Evolutionary conservation across 53 echinoderm and acorn worm species (phyloP).

Genomic region (Astropecten irregularis): DNA sequence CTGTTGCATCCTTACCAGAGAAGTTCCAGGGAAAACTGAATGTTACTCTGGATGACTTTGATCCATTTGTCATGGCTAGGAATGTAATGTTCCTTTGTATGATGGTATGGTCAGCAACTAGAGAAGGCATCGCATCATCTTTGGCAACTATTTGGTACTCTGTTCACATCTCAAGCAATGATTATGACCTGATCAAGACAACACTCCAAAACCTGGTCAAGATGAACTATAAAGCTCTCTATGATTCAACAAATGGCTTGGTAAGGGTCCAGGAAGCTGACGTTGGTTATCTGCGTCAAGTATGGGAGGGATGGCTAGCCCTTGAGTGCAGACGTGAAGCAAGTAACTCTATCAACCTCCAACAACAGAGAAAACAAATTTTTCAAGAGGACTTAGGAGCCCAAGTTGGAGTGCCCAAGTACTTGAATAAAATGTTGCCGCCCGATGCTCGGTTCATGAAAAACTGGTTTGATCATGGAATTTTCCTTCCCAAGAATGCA

Average conservation of each 20-base stretch:
- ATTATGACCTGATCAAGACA: slow-evolving; percentile 39
- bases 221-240: neutral
- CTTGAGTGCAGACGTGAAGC: slow-evolving; percentile 30
- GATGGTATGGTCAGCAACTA: slow-evolving; percentile 26
- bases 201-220: slow-evolving; percentile 14
- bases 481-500: slow-evolving; percentile 27
- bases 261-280: slow-evolving; percentile 32
- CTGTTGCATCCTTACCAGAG: slow-evolving; percentile 49
- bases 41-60: slow-evolving; percentile 58
- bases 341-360: slow-evolving; percentile 36
- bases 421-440: slow-evolving; percentile 10
- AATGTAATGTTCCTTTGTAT: slow-evolving; percentile 59
- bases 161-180: slow-evolving; percentile 37
- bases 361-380: slow-evolving; percentile 6
- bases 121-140: neutral
- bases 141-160: slow-evolving; percentile 63
- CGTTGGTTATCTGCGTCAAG: slow-evolving; percentile 33
- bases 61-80: slow-evolving; percentile 63
- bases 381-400: slow-evolving; percentile 26
- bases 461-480: slow-evolving; percentile 44
- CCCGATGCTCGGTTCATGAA: slow-evolving; percentile 14
- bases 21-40: slow-evolving; percentile 4
- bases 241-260: neutral
- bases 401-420: slow-evolving; percentile 11
- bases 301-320: slow-evolving; percentile 51